Base-by-base conservation (phyloP, 1,140 invertebrate genomes). In the Ericerus pela region DNA sequence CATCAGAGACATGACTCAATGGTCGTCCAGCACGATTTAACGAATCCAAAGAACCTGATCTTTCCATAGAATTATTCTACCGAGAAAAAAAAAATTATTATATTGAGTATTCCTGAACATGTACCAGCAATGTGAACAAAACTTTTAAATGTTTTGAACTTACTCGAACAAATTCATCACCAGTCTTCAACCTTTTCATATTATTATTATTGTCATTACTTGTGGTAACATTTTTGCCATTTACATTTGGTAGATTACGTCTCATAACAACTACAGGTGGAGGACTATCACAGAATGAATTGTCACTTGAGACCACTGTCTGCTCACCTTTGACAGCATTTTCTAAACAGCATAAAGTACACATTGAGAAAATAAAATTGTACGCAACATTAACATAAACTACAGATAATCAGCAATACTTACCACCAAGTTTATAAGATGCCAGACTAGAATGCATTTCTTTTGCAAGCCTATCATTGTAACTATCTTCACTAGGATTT, bases 41-140 rank as follows among this genome's bases (percentile, higher is more conserved):
- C 0, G 80, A 82, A 64, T 82, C 80, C 59, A 82, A 70, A 31
- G 80, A 81, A 16, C 76, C 76, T 8, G 3, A 47, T 24, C 26
- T 47, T 14, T 47, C 41, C 20, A 14, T 47, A 18, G 41, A 24
- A 3, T 20, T 24, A 47, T 47, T 24, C 12, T 47, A 16, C 16
- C 4, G 18, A 47, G 26, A 38, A 3, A 14, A 18, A 38, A 33
- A 33, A 33, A 10, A 4, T 38, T 38, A 4, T 38, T 38, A 33
- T 38, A 38, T 18, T 18, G 36, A 38, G 4, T 4, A 38, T 38
- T 6, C 20, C 36, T 14, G 5, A 38, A 24, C 18, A 3, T 18
- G 5, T 41, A 41, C n/a, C 14, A 16, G 5, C 5, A 41, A 4
- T 41, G 37, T 41, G 4, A 8, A 41, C n/a, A 8, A 14, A 16